Base-by-base conservation (phyloP, 2,113 vertebrate genomes). In the Pardalotus punctatus region DNA sequence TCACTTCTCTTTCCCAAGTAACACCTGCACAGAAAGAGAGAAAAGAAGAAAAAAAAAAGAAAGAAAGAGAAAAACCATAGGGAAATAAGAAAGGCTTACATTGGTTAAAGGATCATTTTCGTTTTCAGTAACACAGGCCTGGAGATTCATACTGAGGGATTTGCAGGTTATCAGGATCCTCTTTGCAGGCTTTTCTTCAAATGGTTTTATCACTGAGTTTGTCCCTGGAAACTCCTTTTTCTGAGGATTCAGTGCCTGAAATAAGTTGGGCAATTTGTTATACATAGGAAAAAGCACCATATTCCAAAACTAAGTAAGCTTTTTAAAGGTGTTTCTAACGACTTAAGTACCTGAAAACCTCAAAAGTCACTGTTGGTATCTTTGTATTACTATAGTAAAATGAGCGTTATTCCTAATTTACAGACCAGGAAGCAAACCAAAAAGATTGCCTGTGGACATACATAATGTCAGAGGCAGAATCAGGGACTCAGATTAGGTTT, bases 71-170 rank as follows among this genome's bases (percentile, higher is more conserved):
- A 71, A 69, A 53, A 9, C 7, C 3, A 0, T 5, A 66, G 45
- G 33, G 24, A 88, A 84, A 62, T 24, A 51, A 92, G 11, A 15
- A 58, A 78, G 89, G 82, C 98, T 98, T 97, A 99, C 99, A 12
- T 99, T 99, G 5, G 99, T 99, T 77, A 98, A 27, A 0, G 99
- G 99, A 87, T 98, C 99, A 14, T 97, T 99, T 94, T 99, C 99
- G 69, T 96, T 98, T 95, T 99, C 99, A 24, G 97, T 99, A 87
- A 99, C 93, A 88, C 99, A 99, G 86, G 99, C 99, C 96, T 99
- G 99, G 83, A 99, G 98, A 95, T 98, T 99, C 81, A 99, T 97
- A 97, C 90, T 98, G 67, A 99, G 98, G 8, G 99, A 98, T 95
- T 97, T 98, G 93, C 99, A 99, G 38, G 96, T 98, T 86, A 99